Base-by-base conservation (phyloP, 1,140 invertebrate species). In the Anastrepha ludens region DNA sequence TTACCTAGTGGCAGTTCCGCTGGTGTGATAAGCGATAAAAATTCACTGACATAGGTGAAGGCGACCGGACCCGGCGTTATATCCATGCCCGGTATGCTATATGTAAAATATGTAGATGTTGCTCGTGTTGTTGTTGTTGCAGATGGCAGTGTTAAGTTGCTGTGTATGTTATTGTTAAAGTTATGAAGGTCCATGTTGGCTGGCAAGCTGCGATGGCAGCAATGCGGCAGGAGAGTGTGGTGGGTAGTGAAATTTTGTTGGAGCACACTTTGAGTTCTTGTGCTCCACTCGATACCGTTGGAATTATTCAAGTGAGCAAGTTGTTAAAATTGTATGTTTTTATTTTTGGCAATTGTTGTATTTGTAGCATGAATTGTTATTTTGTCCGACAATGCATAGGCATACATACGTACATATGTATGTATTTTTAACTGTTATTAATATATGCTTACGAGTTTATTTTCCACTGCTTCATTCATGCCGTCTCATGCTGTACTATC, bases 1-100 rank as follows among this genome's bases (percentile, higher is more conserved):
- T 94, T 93, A 95, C 95, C 94, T 58, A 94, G 89, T 65, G 94
- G 94, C 89, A 95, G 91, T 88, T 95, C 94, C 87, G 94, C 93
- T 50, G 95, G 94, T 90, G 95, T 95, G 88, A 95, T 92, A 89
- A 94, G 90, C n/a, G 93, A 94, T 87, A 95, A 90, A 89, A 95
- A 94, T 86, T 90, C 89, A 89, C 94, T 92, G 64, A 95, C 91
- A 89, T 94, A 95, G 87, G 94, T 94, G 89, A 95, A 95, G 85
- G 94, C 88, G 89, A 95, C 94, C 88, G 93, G 89, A 87, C 94
- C 94, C 59, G 94, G 93, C 74, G 94, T 93, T 70, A 95, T 91
- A 88, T 94, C 93, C 88, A 95, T 91, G 87, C 92, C 93, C 60
- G 93, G 90, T 93, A 95, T 94, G 90, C 92, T 94, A 88, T 94